Evolutionary conservation across 2,797 vertebrate genomes (phyloP), one percentile per base, ranked within the genome.

Genomic region (Argya squamiceps): DNA sequence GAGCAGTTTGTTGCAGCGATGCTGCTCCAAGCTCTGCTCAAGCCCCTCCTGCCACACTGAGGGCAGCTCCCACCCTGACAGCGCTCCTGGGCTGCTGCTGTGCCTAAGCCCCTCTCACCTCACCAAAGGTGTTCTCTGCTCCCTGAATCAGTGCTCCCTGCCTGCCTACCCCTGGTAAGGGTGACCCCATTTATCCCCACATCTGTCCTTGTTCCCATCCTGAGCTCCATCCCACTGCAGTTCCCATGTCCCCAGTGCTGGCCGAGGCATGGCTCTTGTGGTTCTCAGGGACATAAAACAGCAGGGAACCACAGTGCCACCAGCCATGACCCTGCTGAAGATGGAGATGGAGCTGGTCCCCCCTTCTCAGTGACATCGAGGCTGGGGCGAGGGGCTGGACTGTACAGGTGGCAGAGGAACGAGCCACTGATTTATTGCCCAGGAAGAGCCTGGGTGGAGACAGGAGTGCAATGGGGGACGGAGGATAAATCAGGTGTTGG

Each of bases 251-350:
- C 18, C 21, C 1, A 0, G 12, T 3, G 1, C 34, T 2, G 1
- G 67, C 41, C 55, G 74, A 36, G 67, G 77, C 19, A 0, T 12
- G n/a, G 47, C 29, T n/a, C 73, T 41, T 6, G 64, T 2, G 1
- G 59, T 98, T 98, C 98, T 98, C 97, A 98, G 97, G 97, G 96
- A 97, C 97, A 98, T 98, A 98, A 98, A 98, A 98, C 96, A 97
- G 97, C 43, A 15, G 94, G 65, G 56, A 95, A 41, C 52, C 75
- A 77, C 73, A 52, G 97, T 86, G 84, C 97, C 97, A 97, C 96
- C 98, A 96, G 84, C 88, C 37, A 78, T 97, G 97, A 98, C 96
- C 97, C 92, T 82, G 85, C 77, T 0, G 0, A 47, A 55, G 81
- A 32, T 44, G 90, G 71, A 85, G 87, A 87, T 7, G 3, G 84